Evolutionary conservation across 2,888 invertebrate genomes (phyloP).

Genomic region (Hoplodrina blanda): DNA sequence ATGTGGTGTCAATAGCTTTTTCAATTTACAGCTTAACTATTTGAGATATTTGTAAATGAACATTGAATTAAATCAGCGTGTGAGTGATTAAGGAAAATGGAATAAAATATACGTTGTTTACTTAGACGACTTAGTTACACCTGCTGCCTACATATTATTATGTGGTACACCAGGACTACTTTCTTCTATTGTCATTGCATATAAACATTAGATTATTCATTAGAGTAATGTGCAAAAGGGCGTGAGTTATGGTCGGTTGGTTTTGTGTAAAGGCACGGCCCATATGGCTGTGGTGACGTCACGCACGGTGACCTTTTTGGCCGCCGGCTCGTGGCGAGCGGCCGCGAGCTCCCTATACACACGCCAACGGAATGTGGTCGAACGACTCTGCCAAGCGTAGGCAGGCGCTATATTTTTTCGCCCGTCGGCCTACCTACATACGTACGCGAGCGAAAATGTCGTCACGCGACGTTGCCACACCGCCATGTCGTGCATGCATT

Average conservation of each 20-base stretch:
- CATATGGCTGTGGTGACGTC: constrained; percentile 88
- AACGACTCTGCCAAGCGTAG: constrained; percentile 89
- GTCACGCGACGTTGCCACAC: constrained; percentile 91
- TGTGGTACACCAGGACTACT: constrained; percentile 21
- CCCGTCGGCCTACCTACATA: constrained; percentile 87
- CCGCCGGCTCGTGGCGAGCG: constrained; percentile 80
- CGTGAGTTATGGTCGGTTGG: constrained; percentile 75
- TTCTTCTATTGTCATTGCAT: constrained; percentile 57
- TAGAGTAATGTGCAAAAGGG: constrained; percentile 74
- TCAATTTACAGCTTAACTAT: not conserved
- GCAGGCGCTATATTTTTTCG: constrained; percentile 89
- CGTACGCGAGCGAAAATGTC: constrained; percentile 91
- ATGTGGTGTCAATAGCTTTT: not conserved
- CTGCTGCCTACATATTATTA: constrained; percentile 2
- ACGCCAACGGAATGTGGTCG: constrained; percentile 89
- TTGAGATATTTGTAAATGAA: constrained; percentile 3
- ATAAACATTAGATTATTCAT: constrained; percentile 74
- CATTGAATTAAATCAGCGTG: constrained; percentile 6
- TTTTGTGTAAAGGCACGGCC: constrained; percentile 78
- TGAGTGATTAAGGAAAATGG: not conserved
- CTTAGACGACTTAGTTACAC: constrained; percentile 19
- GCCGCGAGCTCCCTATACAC: constrained; percentile 80
- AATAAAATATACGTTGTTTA: constrained; percentile 23
- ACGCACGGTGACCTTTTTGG: constrained; percentile 88
- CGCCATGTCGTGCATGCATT: constrained; percentile 86